Base-by-base conservation (phyloP, 2,797 vertebrate genomes). In the Sebastes dallii region DNA sequence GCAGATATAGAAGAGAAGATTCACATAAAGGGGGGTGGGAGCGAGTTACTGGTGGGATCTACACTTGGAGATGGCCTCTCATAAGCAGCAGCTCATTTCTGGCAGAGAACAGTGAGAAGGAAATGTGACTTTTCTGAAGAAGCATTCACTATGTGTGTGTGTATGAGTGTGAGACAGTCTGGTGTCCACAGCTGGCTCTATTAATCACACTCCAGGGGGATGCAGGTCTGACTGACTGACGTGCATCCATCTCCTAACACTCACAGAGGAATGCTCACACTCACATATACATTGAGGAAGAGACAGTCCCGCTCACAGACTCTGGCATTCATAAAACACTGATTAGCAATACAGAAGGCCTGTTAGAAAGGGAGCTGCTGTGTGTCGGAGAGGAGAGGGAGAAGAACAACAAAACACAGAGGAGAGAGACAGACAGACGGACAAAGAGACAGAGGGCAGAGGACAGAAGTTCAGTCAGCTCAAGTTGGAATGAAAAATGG, bases 161-260 rank as follows among this genome's bases (percentile, higher is more conserved):
- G 65, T 76, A 74, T 73, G 75, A 20, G 11, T 75, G 84, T 75
- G 86, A 65, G 86, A 66, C 74, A 66, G 74, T 82, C 82, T 83
- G 87, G 77, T 86, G 84, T 81, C 70, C 75, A 86, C 85, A 86
- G 91, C 89, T 87, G 91, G 84, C 84, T 92, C 79, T 86, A 90
- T 93, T 91, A 94, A 91, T 93, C 91, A 94, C 91, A 87, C 91
- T 84, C 84, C 85, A 66, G 86, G 59, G 77, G 77, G 84, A 88
- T 75, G 83, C 85, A 69, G 82, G 80, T 84, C 86, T 85, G 85
- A 84, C 83, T 80, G 90, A 91, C 79, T 88, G 90, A 90, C 82
- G 58, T 76, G 7, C 82, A 83, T 86, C 80, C 84, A 83, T 86
- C 82, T 81, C 73, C 64, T 61, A 70, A 59, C 46, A 34, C 46